Base-by-base conservation (phyloP, 2,888 invertebrate genomes). In the Lampropteryx suffumata region DNA sequence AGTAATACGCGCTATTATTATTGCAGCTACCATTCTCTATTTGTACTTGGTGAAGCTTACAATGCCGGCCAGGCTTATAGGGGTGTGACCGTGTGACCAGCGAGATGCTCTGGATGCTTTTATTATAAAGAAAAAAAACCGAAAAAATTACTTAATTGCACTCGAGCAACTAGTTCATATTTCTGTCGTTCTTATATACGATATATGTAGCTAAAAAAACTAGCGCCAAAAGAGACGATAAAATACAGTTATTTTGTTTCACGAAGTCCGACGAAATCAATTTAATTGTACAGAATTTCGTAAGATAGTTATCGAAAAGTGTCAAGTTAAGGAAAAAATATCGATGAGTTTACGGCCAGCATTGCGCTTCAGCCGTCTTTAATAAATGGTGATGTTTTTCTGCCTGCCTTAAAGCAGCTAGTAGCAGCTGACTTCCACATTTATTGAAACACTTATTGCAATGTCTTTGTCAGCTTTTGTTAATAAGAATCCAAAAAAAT, bases 21-120 rank as follows among this genome's bases (percentile, higher is more conserved):
- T 79, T 73, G 74, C 68, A 72, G 73, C 76, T 69, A 72, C 79
- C 71, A 78, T 77, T 82, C 76, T 84, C 81, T 82, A 84, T 85
- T 85, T 84, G 81, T 79, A 78, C 69, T 76, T 70, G 67, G 71
- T 71, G 72, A 74, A 71, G 82, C 82, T 77, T 75, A 76, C 67
- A 71, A 63, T 66, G 59, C 52, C 64, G 73, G 75, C 71, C 74
- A 70, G 63, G 53, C 50, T 48, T 42, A 29, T 59, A 76, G 76
- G 61, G 76, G 63, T 71, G 74, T 49, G 34, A 7, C 26, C 1
- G 63, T 71, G 73, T 48, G 33, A 9, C 12, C 1, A 3, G 17
- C 0, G 30, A 21, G 17, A 29, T 27, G 13, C 12, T 45, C 21
- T 57, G 55, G 57, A 60, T 55, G 11, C 13, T 39, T 54, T 34